Base-by-base conservation (phyloP, 2,113 vertebrate genomes). In the Muntiacus muntjak region DNA sequence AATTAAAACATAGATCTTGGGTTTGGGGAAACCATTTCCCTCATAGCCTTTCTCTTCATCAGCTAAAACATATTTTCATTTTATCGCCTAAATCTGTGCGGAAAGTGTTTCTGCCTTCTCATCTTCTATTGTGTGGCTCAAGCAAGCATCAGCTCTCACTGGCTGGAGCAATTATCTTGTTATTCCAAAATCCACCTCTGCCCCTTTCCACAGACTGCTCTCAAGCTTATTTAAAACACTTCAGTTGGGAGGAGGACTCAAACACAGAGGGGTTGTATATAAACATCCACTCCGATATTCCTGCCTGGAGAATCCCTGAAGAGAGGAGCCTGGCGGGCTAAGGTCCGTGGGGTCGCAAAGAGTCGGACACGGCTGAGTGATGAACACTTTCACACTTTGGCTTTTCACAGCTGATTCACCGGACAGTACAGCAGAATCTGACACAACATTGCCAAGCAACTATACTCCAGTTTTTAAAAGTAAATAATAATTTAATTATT, bases 11-110 rank as follows among this genome's bases (percentile, higher is more conserved):
- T 19, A 86, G 9, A 60, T 28, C 47, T 92, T 55, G 33, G 2
- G 28, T 94, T 58, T 40, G 2, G 7, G 15, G 28, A 45, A 88
- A 54, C 16, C 28, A 28, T 60, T 57, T 52, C 50, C 81, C n/a
- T 64, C 33, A 7, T 11, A 43, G 40, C 15, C 47, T 84, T 83
- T 16, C 36, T 93, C 36, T n/a, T 21, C 54, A 13, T n/a, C 28
- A 57, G 28, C n/a, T 87, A 33, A 71, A 93, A 62, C 21, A n/a
- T 47, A 33, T 58, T 83, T 92, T 85, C 11, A 54, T 62, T 94
- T 81, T 50, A 91, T 78, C 47, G 50, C 43, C 40, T 55, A 78
- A 85, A 89, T 60, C 40, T 78, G 0, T 30, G n/a, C 28, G 30
- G 43, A 89, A 74, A 30, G 21, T 57, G 28, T 58, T 91, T n/a